phyloP scores from a whole-genome alignment of 2,888 invertebrate species.

The Cheilosia scutellata region DNA sequence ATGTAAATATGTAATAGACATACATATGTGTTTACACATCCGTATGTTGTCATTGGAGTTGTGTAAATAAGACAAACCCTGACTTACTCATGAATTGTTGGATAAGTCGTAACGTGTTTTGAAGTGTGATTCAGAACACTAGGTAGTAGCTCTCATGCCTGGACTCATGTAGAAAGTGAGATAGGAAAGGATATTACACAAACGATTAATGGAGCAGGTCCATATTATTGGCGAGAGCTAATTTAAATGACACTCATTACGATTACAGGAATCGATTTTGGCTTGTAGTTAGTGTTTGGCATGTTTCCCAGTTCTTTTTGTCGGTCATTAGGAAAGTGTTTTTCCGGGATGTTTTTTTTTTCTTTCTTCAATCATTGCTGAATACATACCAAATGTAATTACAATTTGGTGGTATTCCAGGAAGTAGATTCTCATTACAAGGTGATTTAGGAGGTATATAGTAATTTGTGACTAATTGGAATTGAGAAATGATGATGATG shows the following conservation, averaged over 20 bases:
- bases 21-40: neutral
- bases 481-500: neutral
- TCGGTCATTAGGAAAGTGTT: constrained; percentile 15
- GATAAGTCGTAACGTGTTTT: constrained; percentile 1
- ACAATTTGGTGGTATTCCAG: constrained; percentile 37
- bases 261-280: constrained; percentile 30
- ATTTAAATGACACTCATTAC: constrained; percentile 29
- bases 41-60: neutral
- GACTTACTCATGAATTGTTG: neutral
- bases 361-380: neutral
- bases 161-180: neutral
- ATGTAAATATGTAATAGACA: neutral
- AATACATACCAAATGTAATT: neutral
- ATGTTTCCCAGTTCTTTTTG: constrained; percentile 17
- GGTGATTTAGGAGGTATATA: neutral
- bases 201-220: constrained; percentile 16
- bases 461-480: neutral
- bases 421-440: constrained; percentile 3
- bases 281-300: constrained; percentile 16
- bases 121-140: neutral
- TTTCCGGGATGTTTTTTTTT: neutral
- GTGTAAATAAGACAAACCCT: constrained; percentile 24
- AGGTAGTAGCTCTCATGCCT: neutral
- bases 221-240: neutral
- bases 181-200: constrained; percentile 11